A percentile compares a stretch with the other conserved stretches of the same genome.
These are phyloP conservation scores for Ophion slaviceki DNA, from an alignment of 2,888 invertebrate species.

Conservation along the genomic window DNA sequence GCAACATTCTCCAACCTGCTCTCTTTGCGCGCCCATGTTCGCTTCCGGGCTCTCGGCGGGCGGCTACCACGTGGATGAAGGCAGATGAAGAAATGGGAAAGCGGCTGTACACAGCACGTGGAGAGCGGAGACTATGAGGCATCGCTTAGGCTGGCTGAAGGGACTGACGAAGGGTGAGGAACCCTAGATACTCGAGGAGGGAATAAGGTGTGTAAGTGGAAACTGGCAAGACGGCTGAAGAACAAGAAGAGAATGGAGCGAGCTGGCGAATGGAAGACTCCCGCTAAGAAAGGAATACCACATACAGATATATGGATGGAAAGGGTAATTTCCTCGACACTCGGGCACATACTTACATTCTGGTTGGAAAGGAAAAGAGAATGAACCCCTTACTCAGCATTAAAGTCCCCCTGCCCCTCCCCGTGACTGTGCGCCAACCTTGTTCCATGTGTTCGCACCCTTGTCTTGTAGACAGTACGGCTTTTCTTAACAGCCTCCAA, in stretches of 20 bases:
- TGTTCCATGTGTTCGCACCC: conserved; percentile 38
- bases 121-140: conserved; percentile 20
- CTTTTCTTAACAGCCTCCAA: conserved; percentile 4
- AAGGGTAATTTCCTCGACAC: conserved; percentile 47
- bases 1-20: conserved; percentile 8
- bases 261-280: conserved; percentile 21
- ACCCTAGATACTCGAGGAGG: conserved; percentile 9
- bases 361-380: conserved; percentile 45
- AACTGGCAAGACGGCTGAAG: background rate
- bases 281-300: conserved; percentile 28
- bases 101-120: background rate
- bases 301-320: conserved; percentile 23
- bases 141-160: conserved; percentile 50
- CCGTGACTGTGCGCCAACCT: background rate
- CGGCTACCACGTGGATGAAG: conserved; percentile 2
- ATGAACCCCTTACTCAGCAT: conserved; percentile 62
- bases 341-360: conserved; percentile 57
- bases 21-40: background rate
- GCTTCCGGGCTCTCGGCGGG: background rate
- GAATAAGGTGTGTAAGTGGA: conserved; percentile 40
- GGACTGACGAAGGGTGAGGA: conserved; percentile 43
- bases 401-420: conserved; percentile 39
- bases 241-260: conserved; percentile 23
- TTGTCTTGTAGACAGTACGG: conserved; percentile 46
- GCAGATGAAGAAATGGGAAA: conserved; percentile 18